phyloP scores from a whole-genome alignment of 1,140 invertebrate genomes.

The Drosophila punjabiensis region DNA sequence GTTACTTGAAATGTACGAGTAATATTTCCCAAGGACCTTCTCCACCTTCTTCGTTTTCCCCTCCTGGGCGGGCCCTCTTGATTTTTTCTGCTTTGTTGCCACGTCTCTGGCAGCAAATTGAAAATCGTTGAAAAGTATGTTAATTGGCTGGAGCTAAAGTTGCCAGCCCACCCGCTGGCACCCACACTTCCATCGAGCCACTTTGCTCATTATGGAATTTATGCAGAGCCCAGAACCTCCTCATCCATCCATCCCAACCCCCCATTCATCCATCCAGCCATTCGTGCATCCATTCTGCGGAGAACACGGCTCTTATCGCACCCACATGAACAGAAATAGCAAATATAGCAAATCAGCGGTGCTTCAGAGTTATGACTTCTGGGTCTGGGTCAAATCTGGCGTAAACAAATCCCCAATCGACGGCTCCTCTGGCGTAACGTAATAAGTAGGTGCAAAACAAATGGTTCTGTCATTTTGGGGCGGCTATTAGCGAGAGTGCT shows the following conservation, averaged over 20 bases:
- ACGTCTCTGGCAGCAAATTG: conserved; percentile 50
- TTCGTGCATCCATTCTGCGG: conserved; percentile 10
- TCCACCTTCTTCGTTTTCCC: background rate
- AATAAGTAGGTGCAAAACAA: conserved; percentile 35
- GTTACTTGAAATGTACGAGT: conserved; percentile 33
- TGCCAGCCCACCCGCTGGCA: background rate
- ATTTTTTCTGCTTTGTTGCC: conserved; percentile 44
- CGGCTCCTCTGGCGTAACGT: conserved; percentile 23
- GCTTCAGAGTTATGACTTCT: conserved; percentile 35
- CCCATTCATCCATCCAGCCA: background rate
- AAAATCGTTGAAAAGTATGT: conserved; percentile 69
- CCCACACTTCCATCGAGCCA: conserved; percentile 8
- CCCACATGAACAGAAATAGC: conserved; percentile 52
- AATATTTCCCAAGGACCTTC: conserved; percentile 33
- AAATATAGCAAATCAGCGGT: conserved; percentile 43
- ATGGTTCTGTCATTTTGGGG: conserved; percentile 16
- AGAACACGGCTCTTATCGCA: conserved; percentile 52
- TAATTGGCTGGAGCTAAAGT: conserved; percentile 56
- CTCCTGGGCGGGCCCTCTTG: background rate
- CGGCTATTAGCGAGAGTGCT: conserved; percentile 21
- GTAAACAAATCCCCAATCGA: conserved; percentile 73
- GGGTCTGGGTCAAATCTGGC: conserved; percentile 51
- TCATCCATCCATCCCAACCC: background rate
- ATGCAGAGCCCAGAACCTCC: conserved; percentile 4
- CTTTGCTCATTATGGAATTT: conserved; percentile 52